Percentiles rank a stretch among this genome's conserved stretches.
These are phyloP conservation scores for Galerucella calmariensis DNA, from an alignment of 2,888 invertebrate species.

Conservation along the genomic window DNA sequence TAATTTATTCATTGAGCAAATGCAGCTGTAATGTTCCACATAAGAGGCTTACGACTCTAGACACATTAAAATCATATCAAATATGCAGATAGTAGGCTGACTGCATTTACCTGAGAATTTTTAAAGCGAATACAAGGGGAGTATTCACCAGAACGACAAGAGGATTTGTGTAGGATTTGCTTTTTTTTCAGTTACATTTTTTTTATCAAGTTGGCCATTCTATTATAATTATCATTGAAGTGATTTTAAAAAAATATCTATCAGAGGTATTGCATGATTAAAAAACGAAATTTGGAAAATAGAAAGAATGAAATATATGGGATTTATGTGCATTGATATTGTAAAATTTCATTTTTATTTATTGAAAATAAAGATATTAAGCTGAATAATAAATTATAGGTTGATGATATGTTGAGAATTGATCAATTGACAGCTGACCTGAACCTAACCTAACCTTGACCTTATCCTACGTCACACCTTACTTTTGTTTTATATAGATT, in stretches of 20 bases:
- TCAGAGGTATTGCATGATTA: too few relatives aligned
- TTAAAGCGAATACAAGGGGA: constrained; percentile 36
- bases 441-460: too few relatives aligned
- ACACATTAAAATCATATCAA: constrained; percentile 67
- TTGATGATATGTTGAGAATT: too few relatives aligned
- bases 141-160: constrained; percentile 30
- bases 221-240: neutral
- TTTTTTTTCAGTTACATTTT: constrained; percentile 14
- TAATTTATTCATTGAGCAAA: constrained; percentile 76
- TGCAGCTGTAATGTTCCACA: constrained; percentile 65
- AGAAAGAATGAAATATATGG: too few relatives aligned
- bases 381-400: too few relatives aligned
- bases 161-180: constrained; percentile 29
- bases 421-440: too few relatives aligned
- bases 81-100: constrained; percentile 65
- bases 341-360: too few relatives aligned
- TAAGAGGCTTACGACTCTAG: constrained; percentile 66
- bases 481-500: too few relatives aligned
- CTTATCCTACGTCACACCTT: too few relatives aligned
- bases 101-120: constrained; percentile 62
- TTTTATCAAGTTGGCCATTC: neutral
- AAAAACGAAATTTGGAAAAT: too few relatives aligned
- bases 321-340: too few relatives aligned
- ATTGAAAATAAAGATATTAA: too few relatives aligned
- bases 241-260: neutral